Conservation (phyloP, 2,888 invertebrate genomes). For the Eueremaeus valkanovi region DNA sequence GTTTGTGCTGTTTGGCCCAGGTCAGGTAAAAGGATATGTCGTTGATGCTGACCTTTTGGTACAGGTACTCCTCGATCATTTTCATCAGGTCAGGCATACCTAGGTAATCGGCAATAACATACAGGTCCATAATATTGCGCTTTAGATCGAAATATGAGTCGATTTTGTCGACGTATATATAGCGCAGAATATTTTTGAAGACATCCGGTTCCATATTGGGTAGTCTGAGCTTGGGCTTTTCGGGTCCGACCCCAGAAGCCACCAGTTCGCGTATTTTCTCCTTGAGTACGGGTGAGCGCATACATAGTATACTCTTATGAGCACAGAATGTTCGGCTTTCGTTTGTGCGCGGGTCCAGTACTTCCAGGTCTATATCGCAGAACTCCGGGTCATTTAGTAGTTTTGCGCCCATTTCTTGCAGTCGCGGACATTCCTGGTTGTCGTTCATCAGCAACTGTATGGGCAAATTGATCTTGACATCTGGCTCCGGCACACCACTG, state of each 20-base stretch:
- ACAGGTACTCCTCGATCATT: background rate
- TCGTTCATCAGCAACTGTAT: background rate
- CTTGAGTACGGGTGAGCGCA: background rate
- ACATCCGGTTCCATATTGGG: background rate
- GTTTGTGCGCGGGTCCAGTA: background rate
- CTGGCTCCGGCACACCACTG: too few relatives aligned
- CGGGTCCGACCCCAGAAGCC: background rate
- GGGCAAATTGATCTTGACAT: background rate
- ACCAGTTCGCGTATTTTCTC: background rate
- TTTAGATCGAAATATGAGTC: background rate
- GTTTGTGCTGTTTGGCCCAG: background rate
- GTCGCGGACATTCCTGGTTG: slow-evolving; percentile 1
- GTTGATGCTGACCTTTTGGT: background rate
- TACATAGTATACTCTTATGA: background rate
- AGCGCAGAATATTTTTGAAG: background rate
- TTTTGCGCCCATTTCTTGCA: background rate
- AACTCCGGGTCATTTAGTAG: background rate
- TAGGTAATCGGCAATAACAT: background rate
- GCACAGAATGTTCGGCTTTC: background rate
- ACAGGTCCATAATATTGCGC: background rate
- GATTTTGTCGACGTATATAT: background rate
- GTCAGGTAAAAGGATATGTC: background rate
- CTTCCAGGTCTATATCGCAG: background rate
- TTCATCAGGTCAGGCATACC: background rate
- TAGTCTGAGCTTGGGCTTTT: background rate